These are phyloP conservation scores for Lepidurus arcticus DNA, from an alignment of 1,140 invertebrate genomes.

Conservation along the genomic window DNA sequence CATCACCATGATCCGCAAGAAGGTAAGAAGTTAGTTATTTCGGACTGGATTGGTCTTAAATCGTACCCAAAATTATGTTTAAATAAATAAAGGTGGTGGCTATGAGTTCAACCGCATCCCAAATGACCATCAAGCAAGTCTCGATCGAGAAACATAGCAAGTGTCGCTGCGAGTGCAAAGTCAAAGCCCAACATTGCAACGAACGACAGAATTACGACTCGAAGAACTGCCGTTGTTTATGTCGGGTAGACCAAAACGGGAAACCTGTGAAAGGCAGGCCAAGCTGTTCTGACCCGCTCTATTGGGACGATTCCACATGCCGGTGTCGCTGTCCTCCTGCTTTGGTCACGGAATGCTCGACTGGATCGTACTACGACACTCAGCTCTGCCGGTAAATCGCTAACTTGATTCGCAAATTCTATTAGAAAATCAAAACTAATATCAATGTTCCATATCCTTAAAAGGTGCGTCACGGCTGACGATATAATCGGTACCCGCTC, in stretches of 20 bases:
- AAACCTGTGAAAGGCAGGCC: neutral
- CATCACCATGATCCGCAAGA: slow-evolving; percentile 28
- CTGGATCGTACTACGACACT: slow-evolving; percentile 28
- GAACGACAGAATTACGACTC: slow-evolving; percentile 26
- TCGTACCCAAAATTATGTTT: no score
- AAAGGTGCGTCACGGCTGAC: slow-evolving; percentile 26
- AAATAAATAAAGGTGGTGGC: neutral
- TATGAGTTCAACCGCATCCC: slow-evolving; percentile 5
- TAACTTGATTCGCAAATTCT: neutral
- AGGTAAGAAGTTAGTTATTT: slow-evolving; percentile 27
- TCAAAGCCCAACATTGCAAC: slow-evolving; percentile 29
- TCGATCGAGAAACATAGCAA: slow-evolving; percentile 30
- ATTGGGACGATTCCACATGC: slow-evolving; percentile 31
- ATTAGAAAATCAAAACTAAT: neutral
- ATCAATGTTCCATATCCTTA: neutral
- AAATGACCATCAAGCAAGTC: slow-evolving; percentile 24
- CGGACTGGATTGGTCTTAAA: no score
- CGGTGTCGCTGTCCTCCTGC: slow-evolving; percentile 28
- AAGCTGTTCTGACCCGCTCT: neutral
- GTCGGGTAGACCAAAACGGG: neutral
- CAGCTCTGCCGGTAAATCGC: slow-evolving; percentile 16
- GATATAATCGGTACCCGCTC: neutral
- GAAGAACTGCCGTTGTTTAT: slow-evolving; percentile 29
- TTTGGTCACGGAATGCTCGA: slow-evolving; percentile 28
- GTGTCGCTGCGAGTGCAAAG: slow-evolving; percentile 30